Evolutionary conservation across 2,888 invertebrate species (phyloP), one percentile per base, ranked within the genome.

Genomic region (Agrochola macilenta): DNA sequence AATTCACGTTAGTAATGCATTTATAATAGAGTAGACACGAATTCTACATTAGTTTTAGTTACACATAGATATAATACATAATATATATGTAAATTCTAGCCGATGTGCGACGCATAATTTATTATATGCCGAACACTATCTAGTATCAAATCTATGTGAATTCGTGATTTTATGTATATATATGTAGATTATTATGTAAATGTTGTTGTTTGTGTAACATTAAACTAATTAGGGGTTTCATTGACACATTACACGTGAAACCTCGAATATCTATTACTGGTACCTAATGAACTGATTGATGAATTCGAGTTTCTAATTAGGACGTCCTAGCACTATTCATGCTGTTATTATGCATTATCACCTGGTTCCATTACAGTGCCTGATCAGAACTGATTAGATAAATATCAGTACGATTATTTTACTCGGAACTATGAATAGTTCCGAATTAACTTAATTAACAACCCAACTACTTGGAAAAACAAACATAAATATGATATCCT

Each of bases 71-170:
- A 49, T 61, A 17, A 57, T 66, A 69, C 12, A 65, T 65, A 60
- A 46, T 61, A 17, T 46, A 75, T 64, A 86, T 82, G 86, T 69
- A 73, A 78, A 82, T 78, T n/a, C 7, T 39, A n/a, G 30, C 66
- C 72, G 39, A 60, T 78, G 26, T 60, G n/a, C 20, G 46, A 66
- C 78, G 74, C 61, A 84, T 84, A 78, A 82, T 78, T 78, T 69
- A 81, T 43, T 52, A 69, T 30, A 43, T 78, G 30, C 14, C 35
- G n/a, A 76, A 61, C 46, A 49, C 20, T 39, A 58, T 26, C 14
- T 79, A 69, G 43, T 60, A 70, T 39, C 20, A 23, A 26, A 64
- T 57, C 20, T 14, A 14, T 26, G 57, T 43, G 64, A 70, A 68
- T 74, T 54, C 26, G 35, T 74, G 60, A 79, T 81, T 81, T 64